Evolutionary conservation across 1,140 invertebrate species (phyloP), one percentile per base, ranked within the genome.

Genomic region (Brachionus sp.): DNA sequence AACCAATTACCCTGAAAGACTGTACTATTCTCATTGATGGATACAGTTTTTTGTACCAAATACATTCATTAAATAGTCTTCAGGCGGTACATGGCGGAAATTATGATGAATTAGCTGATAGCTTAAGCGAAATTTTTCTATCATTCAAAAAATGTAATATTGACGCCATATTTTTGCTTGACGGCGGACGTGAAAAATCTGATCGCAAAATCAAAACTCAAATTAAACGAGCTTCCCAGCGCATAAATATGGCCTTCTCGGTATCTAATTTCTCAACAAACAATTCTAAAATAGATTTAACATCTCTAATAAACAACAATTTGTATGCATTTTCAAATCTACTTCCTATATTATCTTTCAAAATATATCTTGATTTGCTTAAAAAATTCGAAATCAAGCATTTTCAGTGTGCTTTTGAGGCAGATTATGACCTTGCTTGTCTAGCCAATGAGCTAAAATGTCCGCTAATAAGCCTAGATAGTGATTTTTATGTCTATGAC

Each of bases 401-500:
- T 84, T 91, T 92, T 19, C 90, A 93, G 77, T 93, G 93, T 86
- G 91, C 93, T 82, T 95, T 93, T 44, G 95, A 96, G 90, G 95
- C 94, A 50, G 95, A 97, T 88, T 91, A 92, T 84, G 92, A 95
- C 86, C 92, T 95, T 78, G 94, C 94, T 1, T 91, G 92, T 0
- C 85, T 96, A 73, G 93, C 94, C 0, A 91, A 92, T 84, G 89
- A 91, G 73, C 89, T 95, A 5, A 90, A 93, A 39, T 95, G 94
- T 86, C 95, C 95, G 3, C 92, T 96, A 10, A 85, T 97, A 0
- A 95, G 94, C 86, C 93, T 93, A 85, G 95, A 97, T 88, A 96
- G 94, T 1, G 95, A 97, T 90, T 97, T 95, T 90, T 95, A 92
- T 87, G 92, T 96, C 75, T 95, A 93, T 88, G 93, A 94, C 88